A percentile compares a stretch with the other conserved stretches of the same genome.
Conservation (phyloP, 2,888 invertebrate genomes). For the Quadriops clusia region DNA sequence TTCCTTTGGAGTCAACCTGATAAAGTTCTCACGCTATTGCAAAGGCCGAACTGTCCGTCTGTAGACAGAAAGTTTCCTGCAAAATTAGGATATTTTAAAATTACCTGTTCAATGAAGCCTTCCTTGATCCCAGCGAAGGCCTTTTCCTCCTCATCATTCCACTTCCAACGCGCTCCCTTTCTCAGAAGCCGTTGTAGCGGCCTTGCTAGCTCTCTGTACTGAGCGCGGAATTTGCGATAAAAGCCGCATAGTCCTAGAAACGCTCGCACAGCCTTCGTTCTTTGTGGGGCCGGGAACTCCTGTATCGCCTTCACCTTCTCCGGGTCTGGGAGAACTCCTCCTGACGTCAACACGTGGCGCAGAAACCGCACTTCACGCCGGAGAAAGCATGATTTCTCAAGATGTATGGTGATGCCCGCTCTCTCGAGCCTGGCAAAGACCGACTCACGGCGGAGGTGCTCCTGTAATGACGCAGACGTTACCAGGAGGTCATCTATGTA, state of each 20-base stretch:
- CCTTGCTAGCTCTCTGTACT: conserved; percentile 10
- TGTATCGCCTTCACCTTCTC: conserved; percentile 13
- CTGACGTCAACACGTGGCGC: conserved; percentile 12
- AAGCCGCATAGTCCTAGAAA: conserved; percentile 18
- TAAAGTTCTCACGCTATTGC: conserved; percentile 11
- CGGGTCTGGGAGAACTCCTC: conserved; percentile 15
- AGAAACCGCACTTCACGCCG: conserved; percentile 13
- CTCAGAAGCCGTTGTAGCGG: conserved; percentile 11
- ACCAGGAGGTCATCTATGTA: conserved; percentile 14
- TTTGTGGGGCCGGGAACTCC: conserved; percentile 15
- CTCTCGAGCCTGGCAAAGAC: too few species aligned
- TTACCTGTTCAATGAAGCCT: conserved; percentile 9
- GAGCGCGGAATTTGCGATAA: conserved; percentile 13
- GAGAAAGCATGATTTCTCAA: conserved; percentile 17
- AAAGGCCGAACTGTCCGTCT: conserved; percentile 11
- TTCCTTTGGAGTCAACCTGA: conserved; percentile 3
- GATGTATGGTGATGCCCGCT: conserved; percentile 13
- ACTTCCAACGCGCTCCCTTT: conserved; percentile 12
- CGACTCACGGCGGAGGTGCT: too few species aligned
- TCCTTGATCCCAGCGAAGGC: conserved; percentile 9
- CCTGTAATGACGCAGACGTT: too few species aligned
- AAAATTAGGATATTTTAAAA: conserved; percentile 7
- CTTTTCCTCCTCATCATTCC: conserved; percentile 8
- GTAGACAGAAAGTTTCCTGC: conserved; percentile 6
- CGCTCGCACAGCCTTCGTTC: conserved; percentile 15